Percentiles rank a stretch among this genome's conserved stretches.
These are phyloP conservation scores for Pterocles burchelli DNA, from an alignment of 2,113 vertebrate genomes.

Conservation along the genomic window DNA sequence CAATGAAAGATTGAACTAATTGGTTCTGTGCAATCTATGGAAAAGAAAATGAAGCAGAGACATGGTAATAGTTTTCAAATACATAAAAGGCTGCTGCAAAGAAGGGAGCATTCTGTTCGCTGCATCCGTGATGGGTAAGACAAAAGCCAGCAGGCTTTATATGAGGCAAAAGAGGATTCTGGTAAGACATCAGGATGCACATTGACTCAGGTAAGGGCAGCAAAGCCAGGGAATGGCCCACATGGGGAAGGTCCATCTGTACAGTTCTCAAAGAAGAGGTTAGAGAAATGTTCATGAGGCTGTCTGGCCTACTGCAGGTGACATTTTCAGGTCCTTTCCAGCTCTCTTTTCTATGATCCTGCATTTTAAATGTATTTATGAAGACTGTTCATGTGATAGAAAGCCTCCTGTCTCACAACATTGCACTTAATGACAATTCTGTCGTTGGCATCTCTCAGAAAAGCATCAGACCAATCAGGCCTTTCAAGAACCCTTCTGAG, in stretches of 20 bases:
- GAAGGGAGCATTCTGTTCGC: neutral
- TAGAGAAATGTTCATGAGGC: neutral
- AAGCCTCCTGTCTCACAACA: neutral
- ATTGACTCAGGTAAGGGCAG: neutral
- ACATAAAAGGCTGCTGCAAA: constrained; percentile 1
- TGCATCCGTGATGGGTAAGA: neutral
- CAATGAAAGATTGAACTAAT: constrained; percentile 34
- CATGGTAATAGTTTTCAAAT: neutral
- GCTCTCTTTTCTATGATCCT: neutral
- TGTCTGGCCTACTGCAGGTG: neutral
- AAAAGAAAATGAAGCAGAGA: constrained; percentile 35
- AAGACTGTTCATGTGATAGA: neutral
- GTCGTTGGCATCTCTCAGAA: neutral
- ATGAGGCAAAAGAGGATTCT: neutral
- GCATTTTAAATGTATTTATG: neutral
- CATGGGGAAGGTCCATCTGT: neutral
- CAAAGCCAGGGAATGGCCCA: neutral
- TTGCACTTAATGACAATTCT: neutral
- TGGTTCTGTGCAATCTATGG: neutral
- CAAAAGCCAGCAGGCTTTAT: neutral
- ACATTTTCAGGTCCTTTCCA: neutral
- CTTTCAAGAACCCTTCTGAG: neutral
- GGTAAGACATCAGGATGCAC: neutral
- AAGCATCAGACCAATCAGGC: neutral
- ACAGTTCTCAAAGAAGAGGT: neutral